These are phyloP conservation scores for Cynoglossus semilaevis DNA, from an alignment of 2,113 vertebrate species.

Conservation along the genomic window DNA sequence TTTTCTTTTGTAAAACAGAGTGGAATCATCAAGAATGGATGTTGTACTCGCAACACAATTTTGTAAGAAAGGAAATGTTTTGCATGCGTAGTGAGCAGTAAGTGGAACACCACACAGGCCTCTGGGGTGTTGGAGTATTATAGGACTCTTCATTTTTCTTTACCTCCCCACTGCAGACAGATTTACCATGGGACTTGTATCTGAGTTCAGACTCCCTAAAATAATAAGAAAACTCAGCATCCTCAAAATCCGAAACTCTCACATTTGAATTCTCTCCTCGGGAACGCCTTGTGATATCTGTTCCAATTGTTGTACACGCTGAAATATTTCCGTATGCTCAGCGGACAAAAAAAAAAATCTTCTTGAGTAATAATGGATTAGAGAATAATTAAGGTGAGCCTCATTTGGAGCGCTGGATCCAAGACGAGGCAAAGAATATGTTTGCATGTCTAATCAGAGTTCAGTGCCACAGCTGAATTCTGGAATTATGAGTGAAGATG, in stretches of 20 bases:
- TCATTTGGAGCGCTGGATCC: constrained; percentile 44
- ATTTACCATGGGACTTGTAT: constrained; percentile 20
- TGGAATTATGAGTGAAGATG: constrained; percentile 50
- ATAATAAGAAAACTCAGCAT: constrained; percentile 12
- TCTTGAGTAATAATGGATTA: constrained; percentile 58
- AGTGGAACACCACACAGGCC: constrained; percentile 34
- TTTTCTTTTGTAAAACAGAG: constrained; percentile 22
- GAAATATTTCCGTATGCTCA: constrained; percentile 29
- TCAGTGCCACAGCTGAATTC: constrained; percentile 27
- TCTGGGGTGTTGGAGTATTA: constrained; percentile 43
- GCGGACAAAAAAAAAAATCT: neutral
- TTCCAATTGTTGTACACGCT: constrained; percentile 16
- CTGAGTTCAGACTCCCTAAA: constrained; percentile 21
- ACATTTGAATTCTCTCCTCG: constrained; percentile 28
- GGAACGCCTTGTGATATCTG: constrained; percentile 33
- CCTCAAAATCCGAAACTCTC: neutral
- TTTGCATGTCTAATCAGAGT: constrained; percentile 70
- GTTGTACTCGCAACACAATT: constrained; percentile 29
- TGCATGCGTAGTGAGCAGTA: constrained; percentile 30
- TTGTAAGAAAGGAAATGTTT: constrained; percentile 44
- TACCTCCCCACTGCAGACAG: constrained; percentile 6
- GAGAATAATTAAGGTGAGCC: constrained; percentile 62
- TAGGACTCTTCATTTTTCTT: constrained; percentile 36
- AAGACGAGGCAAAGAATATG: constrained; percentile 56
- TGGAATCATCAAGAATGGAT: constrained; percentile 42